phyloP scores from a whole-genome alignment of 2,113 vertebrate species.

The Poecilia latipinna region DNA sequence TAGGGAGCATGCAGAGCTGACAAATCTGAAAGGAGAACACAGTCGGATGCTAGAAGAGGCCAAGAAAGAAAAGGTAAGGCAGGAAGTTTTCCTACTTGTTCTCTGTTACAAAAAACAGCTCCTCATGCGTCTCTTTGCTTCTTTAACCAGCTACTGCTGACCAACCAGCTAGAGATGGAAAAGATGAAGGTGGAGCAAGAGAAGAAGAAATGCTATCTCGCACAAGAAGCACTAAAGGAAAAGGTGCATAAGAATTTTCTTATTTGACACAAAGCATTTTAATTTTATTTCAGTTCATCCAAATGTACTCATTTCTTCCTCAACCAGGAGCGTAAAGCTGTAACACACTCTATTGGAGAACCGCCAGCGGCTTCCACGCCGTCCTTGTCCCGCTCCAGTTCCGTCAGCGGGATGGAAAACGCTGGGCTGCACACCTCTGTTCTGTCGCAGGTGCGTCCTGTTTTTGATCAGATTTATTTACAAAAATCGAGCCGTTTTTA shows the following conservation, averaged over 20 bases:
- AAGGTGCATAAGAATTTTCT: constrained; percentile 81
- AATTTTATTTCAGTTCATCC: not conserved
- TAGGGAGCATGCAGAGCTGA: constrained; percentile 91
- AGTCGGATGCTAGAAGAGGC: constrained; percentile 87
- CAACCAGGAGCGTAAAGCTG: constrained; percentile 85
- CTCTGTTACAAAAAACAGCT: not conserved
- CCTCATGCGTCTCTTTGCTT: not conserved
- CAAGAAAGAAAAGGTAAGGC: constrained; percentile 94
- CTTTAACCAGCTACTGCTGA: constrained; percentile 81
- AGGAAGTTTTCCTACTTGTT: not conserved
- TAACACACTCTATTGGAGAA: constrained; percentile 78
- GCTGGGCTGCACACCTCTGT: constrained; percentile 87
- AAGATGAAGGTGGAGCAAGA: constrained; percentile 98
- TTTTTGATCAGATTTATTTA: not conserved
- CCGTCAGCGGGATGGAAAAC: constrained; percentile 89
- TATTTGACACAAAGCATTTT: not conserved
- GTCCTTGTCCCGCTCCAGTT: constrained; percentile 92
- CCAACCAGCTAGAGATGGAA: constrained; percentile 97
- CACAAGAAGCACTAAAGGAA: constrained; percentile 93
- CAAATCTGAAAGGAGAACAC: constrained; percentile 90
- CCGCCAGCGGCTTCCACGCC: constrained; percentile 89
- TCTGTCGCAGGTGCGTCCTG: constrained; percentile 85
- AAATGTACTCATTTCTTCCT: not conserved
- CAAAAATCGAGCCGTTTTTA: not conserved
- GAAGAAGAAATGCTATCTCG: constrained; percentile 91